These are phyloP conservation scores for Odontamblyopus rebecca DNA, from an alignment of 2,797 vertebrate species.

Conservation along the genomic window DNA sequence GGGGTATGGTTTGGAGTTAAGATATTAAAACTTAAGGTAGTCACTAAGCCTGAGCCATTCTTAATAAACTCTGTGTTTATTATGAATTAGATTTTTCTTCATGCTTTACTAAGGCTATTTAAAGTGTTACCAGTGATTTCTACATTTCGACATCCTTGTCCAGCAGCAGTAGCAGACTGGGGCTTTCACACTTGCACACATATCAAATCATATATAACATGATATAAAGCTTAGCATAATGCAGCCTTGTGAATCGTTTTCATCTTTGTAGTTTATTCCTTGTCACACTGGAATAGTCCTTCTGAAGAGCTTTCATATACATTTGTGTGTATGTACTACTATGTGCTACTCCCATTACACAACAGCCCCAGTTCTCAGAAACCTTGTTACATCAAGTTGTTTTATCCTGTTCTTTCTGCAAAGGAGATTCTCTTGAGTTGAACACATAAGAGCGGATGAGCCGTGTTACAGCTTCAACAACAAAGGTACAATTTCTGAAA, in stretches of 20 bases:
- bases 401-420: neutral
- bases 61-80: too few species aligned
- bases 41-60: too few species aligned
- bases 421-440: constrained; percentile 1
- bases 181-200: neutral
- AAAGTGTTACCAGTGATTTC: neutral
- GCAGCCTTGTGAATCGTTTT: neutral
- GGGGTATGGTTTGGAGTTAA: too few species aligned
- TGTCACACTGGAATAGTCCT: neutral
- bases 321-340: neutral
- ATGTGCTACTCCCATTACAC: neutral
- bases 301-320: neutral
- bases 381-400: neutral
- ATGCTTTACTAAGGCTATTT: too few species aligned
- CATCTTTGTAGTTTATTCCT: neutral
- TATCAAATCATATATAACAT: neutral
- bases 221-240: neutral
- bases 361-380: neutral
- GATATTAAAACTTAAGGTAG: too few species aligned
- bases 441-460: neutral
- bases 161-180: neutral
- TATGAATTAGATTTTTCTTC: too few species aligned
- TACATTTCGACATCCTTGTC: neutral
- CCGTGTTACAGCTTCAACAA: neutral
- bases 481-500: neutral